Base-by-base conservation (phyloP, 2,113 vertebrate genomes). In the Pomatorhinus ruficollis region DNA sequence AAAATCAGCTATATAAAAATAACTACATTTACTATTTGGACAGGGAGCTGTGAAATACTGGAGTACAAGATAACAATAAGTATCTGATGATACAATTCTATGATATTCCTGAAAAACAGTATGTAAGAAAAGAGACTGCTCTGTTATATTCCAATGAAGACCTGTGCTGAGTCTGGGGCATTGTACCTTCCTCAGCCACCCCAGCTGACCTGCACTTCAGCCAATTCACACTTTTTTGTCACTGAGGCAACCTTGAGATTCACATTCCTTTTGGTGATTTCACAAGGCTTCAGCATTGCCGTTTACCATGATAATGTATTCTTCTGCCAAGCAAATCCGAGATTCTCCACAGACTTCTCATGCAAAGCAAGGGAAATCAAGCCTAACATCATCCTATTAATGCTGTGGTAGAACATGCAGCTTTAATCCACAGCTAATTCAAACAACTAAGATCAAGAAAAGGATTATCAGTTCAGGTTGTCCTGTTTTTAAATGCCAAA, bases 351-450 rank as follows among this genome's bases (percentile, higher is more conserved):
- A 93, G 57, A 91, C 12, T 71, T 79, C 65, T 76, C 69, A 76
- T 1, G 65, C 69, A 89, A 69, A 87, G 65, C 61, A 76, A 75
- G 31, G 59, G 61, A 94, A 84, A 95, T 85, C 56, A 91, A 95
- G 59, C 44, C 81, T 57, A 91, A 72, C 1, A 0, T 70, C 78
- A 94, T 52, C 50, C 70, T 68, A 45, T 76, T 87, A 92, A 82
- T 75, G 91, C 68, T 15, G 3, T n/a, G 65, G 56, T 40, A 89
- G 72, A 17, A 89, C 64, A 66, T 25, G 74, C 40, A 79, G 64
- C 49, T 92, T 92, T 87, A 95, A 95, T 65, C 63, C 57, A 60
- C 57, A 69, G 42, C 37, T 72, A 82, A 89, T 82, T 82, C 81
- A 82, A 89, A 91, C 65, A 94, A 84, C 47, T 25, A 68, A 89